Base-by-base conservation (phyloP, 2,113 vertebrate genomes). In the Scopus umbretta region DNA sequence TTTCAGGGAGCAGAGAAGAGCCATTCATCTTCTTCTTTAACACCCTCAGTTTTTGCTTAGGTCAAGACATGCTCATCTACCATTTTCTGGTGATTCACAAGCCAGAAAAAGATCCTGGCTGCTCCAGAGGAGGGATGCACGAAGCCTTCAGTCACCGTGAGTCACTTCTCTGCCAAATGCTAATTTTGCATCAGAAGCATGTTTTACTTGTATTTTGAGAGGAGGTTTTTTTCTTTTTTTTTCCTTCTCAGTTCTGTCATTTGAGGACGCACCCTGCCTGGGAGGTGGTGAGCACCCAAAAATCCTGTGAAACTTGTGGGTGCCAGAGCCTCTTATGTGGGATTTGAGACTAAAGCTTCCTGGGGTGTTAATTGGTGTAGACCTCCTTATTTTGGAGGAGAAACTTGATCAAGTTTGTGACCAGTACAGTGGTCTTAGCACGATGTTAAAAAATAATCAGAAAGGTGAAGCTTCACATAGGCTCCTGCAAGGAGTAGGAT, bases 11-110 rank as follows among this genome's bases (percentile, higher is more conserved):
- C 81, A 91, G 62, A 88, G 58, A 5, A 29, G 50, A 96, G 56
- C 65, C 0, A 1, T 89, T 94, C 87, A 21, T 91, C 76, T 58
- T 71, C 61, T 78, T 70, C 89, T 80, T 53, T 38, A 83, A 80
- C 81, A 88, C 71, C 40, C 47, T 92, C 59, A 2, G 32, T 58
- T 88, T 80, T 83, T 63, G 38, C 94, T 93, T 55, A 94, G 92
- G 95, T 96, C 94, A 66, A 94, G 90, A 90, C 52, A 13, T 66
- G 63, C 83, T 96, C 95, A 93, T 80, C 84, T 84, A 82, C 92
- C 61, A 45, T 75, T 94, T 95, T 90, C 92, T 88, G 70, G 95
- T 96, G 96, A 97, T 92, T 97, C 94, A 97, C 61, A 47, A 84
- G 80, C 95, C 86, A 88, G 80, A 96, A 97, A 96, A 96, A 94